Evolutionary conservation across 2,113 vertebrate species (phyloP).

Genomic region (Pollimyrus isidori): DNA sequence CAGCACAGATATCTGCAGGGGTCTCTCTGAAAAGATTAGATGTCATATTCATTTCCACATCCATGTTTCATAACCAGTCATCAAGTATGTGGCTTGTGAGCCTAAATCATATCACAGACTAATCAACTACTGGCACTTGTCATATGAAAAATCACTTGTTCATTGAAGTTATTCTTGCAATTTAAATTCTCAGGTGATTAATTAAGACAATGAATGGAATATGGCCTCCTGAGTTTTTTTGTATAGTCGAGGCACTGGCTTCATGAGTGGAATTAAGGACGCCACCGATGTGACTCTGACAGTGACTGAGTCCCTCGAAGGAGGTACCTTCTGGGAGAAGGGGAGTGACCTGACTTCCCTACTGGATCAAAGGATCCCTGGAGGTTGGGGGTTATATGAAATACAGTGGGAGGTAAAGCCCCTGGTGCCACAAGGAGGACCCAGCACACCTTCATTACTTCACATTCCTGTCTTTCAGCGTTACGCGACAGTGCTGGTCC

Average conservation of each 20-base stretch:
- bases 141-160: not conserved
- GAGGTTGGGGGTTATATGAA: slow-evolving; percentile 16
- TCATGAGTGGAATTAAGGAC: not conserved
- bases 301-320: not conserved
- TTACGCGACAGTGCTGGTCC: not conserved
- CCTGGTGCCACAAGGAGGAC: not conserved
- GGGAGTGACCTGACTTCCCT: slow-evolving; percentile 25
- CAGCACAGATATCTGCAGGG: not conserved
- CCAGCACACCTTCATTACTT: not conserved
- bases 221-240: not conserved
- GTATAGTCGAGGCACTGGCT: not conserved
- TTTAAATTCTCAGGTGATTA: not conserved
- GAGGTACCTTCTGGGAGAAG: slow-evolving; percentile 26
- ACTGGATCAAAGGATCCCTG: slow-evolving; percentile 30
- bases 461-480: not conserved
- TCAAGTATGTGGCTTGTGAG: not conserved
- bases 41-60: not conserved
- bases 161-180: not conserved
- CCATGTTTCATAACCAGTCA: not conserved
- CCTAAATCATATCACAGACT: not conserved
- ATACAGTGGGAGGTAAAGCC: slow-evolving; percentile 1
- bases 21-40: not conserved
- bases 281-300: slow-evolving; percentile 7
- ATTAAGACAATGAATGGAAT: not conserved
- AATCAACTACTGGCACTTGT: not conserved